phyloP scores from a whole-genome alignment of 1,140 invertebrate genomes.

The Nephotettix cincticeps region DNA sequence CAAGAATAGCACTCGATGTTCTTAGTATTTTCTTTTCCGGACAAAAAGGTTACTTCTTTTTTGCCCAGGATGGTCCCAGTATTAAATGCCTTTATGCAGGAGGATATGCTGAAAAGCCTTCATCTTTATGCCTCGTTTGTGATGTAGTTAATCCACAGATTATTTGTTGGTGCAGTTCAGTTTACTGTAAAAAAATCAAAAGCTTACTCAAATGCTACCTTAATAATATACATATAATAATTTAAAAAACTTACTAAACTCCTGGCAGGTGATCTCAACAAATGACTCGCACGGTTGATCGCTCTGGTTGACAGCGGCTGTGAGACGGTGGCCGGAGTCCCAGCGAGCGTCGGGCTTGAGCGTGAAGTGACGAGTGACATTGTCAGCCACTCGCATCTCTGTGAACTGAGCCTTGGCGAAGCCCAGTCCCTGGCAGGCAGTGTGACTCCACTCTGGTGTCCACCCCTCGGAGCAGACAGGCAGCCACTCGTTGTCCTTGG shows the following conservation, averaged over 20 bases:
- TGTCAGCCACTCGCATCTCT: constrained; percentile 1
- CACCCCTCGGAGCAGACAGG: constrained; percentile 56
- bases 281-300: constrained; percentile 49
- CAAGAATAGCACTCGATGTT: too few species aligned
- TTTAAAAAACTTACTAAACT: constrained; percentile 50
- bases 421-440: constrained; percentile 55
- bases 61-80: too few species aligned
- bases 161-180: too few species aligned
- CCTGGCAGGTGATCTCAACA: constrained; percentile 57
- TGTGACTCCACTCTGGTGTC: constrained; percentile 54
- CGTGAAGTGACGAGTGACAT: constrained; percentile 42
- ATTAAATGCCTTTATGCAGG: too few species aligned
- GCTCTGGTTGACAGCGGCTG: constrained; percentile 49
- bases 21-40: too few species aligned
- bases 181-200: too few species aligned
- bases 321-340: constrained; percentile 41
- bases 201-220: too few species aligned
- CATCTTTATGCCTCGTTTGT: too few species aligned
- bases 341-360: constrained; percentile 46
- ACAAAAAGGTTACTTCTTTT: too few species aligned
- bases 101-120: too few species aligned
- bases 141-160: too few species aligned
- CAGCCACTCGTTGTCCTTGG: constrained; percentile 46
- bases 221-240: not conserved
- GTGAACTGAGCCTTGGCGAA: constrained; percentile 49